Percentiles rank a stretch among this genome's conserved stretches.
These are phyloP conservation scores for Agapornis canus DNA, from an alignment of 2,797 vertebrate genomes.

Conservation along the genomic window DNA sequence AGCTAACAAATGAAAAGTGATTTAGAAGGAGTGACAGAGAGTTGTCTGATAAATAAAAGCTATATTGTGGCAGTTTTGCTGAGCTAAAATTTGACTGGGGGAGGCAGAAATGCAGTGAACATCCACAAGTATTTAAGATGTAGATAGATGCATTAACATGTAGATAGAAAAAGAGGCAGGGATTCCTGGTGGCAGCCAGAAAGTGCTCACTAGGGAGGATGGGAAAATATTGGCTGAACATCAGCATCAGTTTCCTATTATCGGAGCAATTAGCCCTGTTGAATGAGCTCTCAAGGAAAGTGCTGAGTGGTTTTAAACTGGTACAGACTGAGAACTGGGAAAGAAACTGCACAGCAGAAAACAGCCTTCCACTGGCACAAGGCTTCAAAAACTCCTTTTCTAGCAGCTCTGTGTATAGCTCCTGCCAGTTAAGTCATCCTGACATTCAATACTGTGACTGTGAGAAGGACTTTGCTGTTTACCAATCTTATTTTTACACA, in stretches of 20 bases:
- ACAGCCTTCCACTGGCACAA: background rate
- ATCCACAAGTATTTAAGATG: constrained; percentile 6
- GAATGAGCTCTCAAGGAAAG: constrained; percentile 38
- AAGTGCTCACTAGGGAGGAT: constrained; percentile 19
- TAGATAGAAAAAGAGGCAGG: background rate
- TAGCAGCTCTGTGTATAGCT: background rate
- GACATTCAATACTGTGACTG: background rate
- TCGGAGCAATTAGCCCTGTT: constrained; percentile 44
- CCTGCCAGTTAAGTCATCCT: background rate
- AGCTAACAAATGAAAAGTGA: background rate
- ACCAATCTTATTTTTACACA: background rate
- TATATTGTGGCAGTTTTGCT: background rate
- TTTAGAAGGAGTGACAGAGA: background rate
- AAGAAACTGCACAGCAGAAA: background rate
- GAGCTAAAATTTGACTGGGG: background rate
- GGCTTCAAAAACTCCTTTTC: background rate
- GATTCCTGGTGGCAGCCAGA: constrained; percentile 32
- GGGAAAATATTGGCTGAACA: constrained; percentile 45
- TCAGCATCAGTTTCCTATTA: constrained; percentile 38
- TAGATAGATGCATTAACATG: background rate
- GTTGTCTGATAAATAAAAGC: background rate
- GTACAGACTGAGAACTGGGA: background rate
- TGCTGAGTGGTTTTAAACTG: background rate
- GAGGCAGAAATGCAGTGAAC: background rate
- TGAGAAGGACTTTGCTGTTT: background rate